These are phyloP conservation scores for Globicephala melas DNA, from an alignment of 2,113 vertebrate species.

Conservation along the genomic window DNA sequence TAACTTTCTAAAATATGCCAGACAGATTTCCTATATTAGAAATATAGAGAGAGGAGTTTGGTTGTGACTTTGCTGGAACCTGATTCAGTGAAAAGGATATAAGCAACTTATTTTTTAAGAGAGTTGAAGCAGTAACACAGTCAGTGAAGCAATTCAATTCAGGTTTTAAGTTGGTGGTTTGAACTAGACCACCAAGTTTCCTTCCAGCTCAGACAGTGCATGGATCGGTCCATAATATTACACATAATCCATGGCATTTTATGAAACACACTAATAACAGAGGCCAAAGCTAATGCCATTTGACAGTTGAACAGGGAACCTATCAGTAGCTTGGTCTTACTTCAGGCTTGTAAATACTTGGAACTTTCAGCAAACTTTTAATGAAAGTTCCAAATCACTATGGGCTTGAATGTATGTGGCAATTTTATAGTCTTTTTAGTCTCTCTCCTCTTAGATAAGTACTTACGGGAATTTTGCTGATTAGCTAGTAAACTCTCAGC, in stretches of 20 bases:
- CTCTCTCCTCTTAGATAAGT: neutral
- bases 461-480: constrained; percentile 14
- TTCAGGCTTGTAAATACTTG: neutral
- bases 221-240: neutral
- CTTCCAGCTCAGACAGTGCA: neutral
- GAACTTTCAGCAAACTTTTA: constrained; percentile 30
- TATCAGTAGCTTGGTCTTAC: neutral
- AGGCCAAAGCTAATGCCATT: neutral
- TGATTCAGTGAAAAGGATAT: neutral
- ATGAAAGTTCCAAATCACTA: neutral
- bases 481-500: constrained; percentile 3
- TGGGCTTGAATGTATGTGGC: neutral
- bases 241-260: neutral
- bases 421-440: neutral
- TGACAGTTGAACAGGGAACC: neutral
- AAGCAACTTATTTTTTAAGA: neutral
- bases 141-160: neutral
- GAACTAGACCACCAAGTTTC: neutral
- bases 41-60: neutral
- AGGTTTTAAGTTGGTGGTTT: neutral
- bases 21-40: neutral
- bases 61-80: neutral
- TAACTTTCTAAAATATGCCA: neutral
- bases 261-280: neutral
- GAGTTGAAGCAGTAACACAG: neutral